phyloP scores from a whole-genome alignment of 2,113 vertebrate species.

The Vidua chalybeata region DNA sequence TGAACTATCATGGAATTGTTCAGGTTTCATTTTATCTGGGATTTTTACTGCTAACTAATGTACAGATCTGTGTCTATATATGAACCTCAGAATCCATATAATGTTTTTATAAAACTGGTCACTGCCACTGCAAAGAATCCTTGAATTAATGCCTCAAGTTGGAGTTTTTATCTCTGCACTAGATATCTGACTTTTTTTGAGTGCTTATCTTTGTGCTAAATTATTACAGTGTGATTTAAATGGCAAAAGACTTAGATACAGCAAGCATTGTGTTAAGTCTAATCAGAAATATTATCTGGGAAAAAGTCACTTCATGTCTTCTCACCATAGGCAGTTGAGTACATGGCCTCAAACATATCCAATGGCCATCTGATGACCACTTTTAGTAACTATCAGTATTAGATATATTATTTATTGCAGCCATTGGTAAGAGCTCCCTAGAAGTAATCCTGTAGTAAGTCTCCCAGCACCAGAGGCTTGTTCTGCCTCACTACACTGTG shows the following conservation, averaged over 20 bases:
- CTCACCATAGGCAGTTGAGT: neutral
- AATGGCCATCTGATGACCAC: neutral
- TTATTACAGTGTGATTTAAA: neutral
- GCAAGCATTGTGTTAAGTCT: neutral
- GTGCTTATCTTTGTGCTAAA: neutral
- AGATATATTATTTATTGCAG: neutral
- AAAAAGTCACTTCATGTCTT: neutral
- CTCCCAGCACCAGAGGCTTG: accelerated
- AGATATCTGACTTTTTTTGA: neutral
- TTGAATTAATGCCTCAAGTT: neutral
- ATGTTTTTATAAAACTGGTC: neutral
- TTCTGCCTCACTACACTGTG: neutral
- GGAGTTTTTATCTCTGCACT: neutral
- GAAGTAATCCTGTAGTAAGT: neutral
- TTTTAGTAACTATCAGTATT: neutral
- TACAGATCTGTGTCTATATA: neutral
- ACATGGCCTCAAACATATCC: neutral
- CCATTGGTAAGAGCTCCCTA: neutral
- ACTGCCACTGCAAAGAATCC: neutral
- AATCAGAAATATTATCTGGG: neutral
- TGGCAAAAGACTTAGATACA: neutral
- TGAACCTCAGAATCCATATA: neutral
- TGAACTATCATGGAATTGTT: neutral
- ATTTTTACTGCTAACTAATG: neutral
- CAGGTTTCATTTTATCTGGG: neutral